phyloP scores from a whole-genome alignment of 2,113 vertebrate species.

The Chrysemys picta region DNA sequence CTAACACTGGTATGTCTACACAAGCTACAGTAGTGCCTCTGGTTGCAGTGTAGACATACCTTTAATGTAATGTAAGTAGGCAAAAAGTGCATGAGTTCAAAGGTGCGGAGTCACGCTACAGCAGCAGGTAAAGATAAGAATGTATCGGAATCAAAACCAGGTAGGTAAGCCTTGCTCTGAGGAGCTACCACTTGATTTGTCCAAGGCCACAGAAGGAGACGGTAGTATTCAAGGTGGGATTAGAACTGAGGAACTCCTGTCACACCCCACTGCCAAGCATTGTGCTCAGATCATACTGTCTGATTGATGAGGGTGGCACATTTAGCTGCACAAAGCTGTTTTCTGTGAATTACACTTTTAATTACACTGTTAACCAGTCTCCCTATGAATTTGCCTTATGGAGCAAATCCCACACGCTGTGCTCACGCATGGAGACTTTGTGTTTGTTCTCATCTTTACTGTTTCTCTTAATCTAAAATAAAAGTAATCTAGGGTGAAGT shows the following conservation, averaged over 20 bases:
- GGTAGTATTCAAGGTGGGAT: neutral
- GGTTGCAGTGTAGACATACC: neutral
- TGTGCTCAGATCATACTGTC: neutral
- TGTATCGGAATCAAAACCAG: neutral
- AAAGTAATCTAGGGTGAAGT: neutral
- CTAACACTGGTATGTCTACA: neutral
- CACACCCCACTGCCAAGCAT: neutral
- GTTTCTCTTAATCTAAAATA: neutral
- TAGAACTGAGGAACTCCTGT: neutral
- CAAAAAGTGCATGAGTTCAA: neutral
- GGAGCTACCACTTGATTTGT: neutral
- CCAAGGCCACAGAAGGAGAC: neutral
- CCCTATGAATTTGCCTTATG: neutral
- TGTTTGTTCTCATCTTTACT: neutral
- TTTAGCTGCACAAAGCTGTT: neutral
- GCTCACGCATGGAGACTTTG: neutral
- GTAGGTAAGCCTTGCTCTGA: fast-evolving
- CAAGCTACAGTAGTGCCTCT: neutral
- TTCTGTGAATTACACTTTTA: neutral
- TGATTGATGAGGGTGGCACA: neutral
- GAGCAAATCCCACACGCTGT: neutral
- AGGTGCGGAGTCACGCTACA: neutral
- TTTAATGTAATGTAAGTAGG: neutral
- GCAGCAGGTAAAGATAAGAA: neutral
- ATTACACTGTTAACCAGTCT: neutral